Evolutionary conservation across 2,888 invertebrate genomes (phyloP).

Genomic region (Drosophila mimetica): DNA sequence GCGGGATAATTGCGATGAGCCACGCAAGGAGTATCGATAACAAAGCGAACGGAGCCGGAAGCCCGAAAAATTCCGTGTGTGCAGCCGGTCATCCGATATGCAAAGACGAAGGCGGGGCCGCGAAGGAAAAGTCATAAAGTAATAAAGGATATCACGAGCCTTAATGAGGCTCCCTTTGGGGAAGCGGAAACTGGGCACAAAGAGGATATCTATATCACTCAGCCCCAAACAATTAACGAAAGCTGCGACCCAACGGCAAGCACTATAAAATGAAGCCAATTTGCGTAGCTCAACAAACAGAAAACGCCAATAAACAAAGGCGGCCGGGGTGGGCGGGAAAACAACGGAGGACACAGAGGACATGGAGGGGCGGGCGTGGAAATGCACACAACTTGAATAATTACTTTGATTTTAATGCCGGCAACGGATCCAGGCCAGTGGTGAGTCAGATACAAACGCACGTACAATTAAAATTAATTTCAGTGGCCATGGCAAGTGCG

Average conservation of each 20-base stretch:
- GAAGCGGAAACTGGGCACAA: conserved; percentile 15
- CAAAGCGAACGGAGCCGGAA: conserved; percentile 14
- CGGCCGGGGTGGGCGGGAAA: not conserved
- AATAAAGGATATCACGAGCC: conserved; percentile 41
- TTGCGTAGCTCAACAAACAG: conserved; percentile 46
- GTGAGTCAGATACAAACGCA: conserved; percentile 26
- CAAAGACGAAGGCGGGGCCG: conserved; percentile 15
- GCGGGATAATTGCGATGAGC: conserved; percentile 27
- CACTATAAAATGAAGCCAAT: conserved; percentile 68
- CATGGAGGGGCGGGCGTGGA: conserved; percentile 11
- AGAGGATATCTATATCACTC: conserved; percentile 65
- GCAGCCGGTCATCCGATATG: conserved; percentile 39
- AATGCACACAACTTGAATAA: conserved; percentile 67
- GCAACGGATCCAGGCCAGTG: conserved; percentile 35
- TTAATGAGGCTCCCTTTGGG: conserved; percentile 43
- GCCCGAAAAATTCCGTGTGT: conserved; percentile 26
- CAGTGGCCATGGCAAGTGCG: conserved; percentile 67
- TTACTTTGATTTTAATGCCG: conserved; percentile 75
- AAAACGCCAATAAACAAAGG: conserved; percentile 44
- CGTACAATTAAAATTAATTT: conserved; percentile 75
- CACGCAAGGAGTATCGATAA: conserved; percentile 38
- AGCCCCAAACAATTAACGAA: conserved; percentile 71
- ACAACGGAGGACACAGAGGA: conserved; percentile 1
- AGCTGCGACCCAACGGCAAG: conserved; percentile 54
- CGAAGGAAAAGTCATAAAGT: conserved; percentile 37